Conservation (phyloP, 2,113 vertebrate genomes). For the Rhagologus leucostigma region DNA sequence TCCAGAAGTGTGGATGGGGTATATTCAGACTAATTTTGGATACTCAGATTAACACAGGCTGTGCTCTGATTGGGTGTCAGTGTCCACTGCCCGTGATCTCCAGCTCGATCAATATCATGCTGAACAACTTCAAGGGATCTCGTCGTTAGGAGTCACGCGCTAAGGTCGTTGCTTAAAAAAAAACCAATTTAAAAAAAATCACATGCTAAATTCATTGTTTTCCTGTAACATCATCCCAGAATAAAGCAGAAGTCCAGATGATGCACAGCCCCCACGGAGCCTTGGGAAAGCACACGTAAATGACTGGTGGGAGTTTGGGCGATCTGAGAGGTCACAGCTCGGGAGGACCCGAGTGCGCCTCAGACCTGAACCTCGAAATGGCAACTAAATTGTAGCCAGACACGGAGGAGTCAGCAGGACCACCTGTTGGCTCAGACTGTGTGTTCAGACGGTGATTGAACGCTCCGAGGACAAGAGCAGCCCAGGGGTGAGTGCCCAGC, state of each 20-base stretch:
- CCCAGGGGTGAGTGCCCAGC: background rate
- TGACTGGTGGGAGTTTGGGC: background rate
- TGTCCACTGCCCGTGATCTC: background rate
- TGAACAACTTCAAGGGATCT: background rate
- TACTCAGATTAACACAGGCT: too few species aligned
- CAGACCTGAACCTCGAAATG: background rate
- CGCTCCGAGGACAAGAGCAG: background rate
- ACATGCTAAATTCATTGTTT: background rate
- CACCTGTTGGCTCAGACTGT: background rate
- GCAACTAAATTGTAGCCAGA: constrained; percentile 13
- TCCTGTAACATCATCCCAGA: background rate
- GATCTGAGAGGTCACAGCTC: background rate
- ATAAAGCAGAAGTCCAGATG: background rate
- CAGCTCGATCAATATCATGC: rapidly evolving
- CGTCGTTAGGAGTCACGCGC: rapidly evolving
- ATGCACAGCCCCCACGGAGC: background rate
- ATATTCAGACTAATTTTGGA: background rate
- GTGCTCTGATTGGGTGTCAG: background rate
- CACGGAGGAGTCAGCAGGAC: background rate
- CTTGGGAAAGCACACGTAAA: background rate
- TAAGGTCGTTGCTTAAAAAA: background rate
- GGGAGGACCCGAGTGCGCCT: background rate
- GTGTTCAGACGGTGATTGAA: background rate
- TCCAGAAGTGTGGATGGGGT: background rate
- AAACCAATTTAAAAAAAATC: too few species aligned